A percentile compares a stretch with the other conserved stretches of the same genome.
Conservation (phyloP, 2,797 vertebrate species). For the Sorex maritimensis region DNA sequence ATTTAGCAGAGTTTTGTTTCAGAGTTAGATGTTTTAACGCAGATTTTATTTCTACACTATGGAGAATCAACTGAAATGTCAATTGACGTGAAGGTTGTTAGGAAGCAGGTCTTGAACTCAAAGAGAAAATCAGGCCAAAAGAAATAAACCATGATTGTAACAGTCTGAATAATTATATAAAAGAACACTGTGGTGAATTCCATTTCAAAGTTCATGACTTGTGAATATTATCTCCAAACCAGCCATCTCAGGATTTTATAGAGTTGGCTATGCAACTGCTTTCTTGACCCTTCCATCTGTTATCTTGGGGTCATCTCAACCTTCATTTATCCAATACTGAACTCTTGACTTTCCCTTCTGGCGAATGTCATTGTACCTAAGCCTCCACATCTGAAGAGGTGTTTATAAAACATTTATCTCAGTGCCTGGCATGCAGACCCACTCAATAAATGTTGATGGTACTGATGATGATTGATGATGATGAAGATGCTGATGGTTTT, state of each 20-base stretch:
- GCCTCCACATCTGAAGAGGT: conserved; percentile 56
- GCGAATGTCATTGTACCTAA: conserved; percentile 62
- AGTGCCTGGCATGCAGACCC: conserved; percentile 23
- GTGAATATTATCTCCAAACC: conserved; percentile 72
- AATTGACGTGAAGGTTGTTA: conserved; percentile 66
- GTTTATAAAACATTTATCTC: conserved; percentile 74
- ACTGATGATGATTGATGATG: conserved; percentile 17
- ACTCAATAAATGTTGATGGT: conserved; percentile 44
- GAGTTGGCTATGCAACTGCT: conserved; percentile 27
- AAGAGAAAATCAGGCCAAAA: conserved; percentile 60
- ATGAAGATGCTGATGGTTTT: conserved; percentile 42
- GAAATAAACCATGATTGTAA: conserved; percentile 77
- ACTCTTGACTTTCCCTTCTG: conserved; percentile 68
- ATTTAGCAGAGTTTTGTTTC: conserved; percentile 23
- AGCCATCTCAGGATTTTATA: conserved; percentile 65
- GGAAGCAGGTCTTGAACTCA: conserved; percentile 73
- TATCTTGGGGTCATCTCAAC: conserved; percentile 73
- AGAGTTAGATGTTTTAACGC: conserved; percentile 49
- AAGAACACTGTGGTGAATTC: conserved; percentile 80
- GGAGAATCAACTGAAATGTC: conserved; percentile 66
- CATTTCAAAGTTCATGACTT: conserved; percentile 74
- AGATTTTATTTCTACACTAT: conserved; percentile 55
- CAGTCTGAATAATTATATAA: conserved; percentile 66
- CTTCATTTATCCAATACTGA: conserved; percentile 58
- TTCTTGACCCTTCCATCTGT: conserved; percentile 70